Evolutionary conservation across 2,797 vertebrate species (phyloP).

Genomic region (Microctenopoma steveboyesi): DNA sequence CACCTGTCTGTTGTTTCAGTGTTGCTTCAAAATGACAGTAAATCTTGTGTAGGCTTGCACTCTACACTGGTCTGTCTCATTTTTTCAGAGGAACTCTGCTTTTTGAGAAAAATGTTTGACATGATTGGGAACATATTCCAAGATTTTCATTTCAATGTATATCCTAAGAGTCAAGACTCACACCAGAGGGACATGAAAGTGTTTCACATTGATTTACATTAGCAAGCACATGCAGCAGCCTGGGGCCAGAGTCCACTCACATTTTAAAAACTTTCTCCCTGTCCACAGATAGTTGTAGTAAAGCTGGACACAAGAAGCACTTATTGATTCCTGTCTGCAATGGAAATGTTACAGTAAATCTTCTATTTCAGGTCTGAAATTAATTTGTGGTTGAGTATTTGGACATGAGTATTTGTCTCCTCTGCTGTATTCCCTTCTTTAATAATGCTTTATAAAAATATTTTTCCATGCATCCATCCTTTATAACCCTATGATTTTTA

Average conservation of each 20-base stretch:
- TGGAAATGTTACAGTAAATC: not conserved
- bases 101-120: too few relatives aligned
- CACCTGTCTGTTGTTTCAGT: too few relatives aligned
- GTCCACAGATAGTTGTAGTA: not conserved
- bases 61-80: too few relatives aligned
- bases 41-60: too few relatives aligned
- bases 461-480: not conserved
- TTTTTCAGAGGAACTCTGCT: too few relatives aligned
- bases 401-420: not conserved
- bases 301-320: not conserved
- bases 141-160: conserved; percentile 2
- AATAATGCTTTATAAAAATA: too few relatives aligned
- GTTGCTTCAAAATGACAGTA: too few relatives aligned
- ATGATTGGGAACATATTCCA: not conserved
- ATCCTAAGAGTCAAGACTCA: not conserved
- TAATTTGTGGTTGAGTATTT: too few relatives aligned
- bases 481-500: too few relatives aligned
- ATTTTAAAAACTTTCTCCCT: not conserved
- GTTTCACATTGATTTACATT: not conserved
- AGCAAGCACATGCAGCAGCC: conserved; percentile 1
- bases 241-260: not conserved
- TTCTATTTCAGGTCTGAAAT: too few relatives aligned
- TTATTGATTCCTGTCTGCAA: not conserved
- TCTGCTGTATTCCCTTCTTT: too few relatives aligned
- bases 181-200: conserved; percentile 8